A percentile compares a stretch with the other conserved stretches of the same genome.
phyloP scores from a whole-genome alignment of 2,113 vertebrate species.

The Lasiurus borealis region DNA sequence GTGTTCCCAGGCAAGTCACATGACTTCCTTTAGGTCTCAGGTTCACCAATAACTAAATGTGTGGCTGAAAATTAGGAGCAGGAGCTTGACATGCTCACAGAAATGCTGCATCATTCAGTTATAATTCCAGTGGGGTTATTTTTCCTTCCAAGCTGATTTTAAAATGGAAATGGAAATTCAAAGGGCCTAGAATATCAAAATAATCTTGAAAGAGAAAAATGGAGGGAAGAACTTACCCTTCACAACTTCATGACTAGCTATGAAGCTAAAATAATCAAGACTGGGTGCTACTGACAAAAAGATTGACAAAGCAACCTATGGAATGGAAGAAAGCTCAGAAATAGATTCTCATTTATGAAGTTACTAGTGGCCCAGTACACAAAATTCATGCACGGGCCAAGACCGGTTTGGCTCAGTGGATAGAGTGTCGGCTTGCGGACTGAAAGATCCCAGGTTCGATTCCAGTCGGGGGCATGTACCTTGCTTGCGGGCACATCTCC shows the following conservation, averaged over 20 bases:
- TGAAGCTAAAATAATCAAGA: not conserved
- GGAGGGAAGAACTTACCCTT: not conserved
- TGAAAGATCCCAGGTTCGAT: no score
- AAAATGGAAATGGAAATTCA: constrained; percentile 12
- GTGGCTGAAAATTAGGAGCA: constrained; percentile 11
- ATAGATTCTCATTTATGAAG: not conserved
- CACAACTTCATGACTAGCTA: not conserved
- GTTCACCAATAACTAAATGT: not conserved
- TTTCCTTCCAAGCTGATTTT: not conserved
- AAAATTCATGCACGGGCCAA: no score
- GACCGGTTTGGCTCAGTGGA: no score
- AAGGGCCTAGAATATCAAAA: constrained; percentile 12
- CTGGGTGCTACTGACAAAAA: not conserved
- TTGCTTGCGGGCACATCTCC: no score
- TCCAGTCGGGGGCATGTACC: no score
- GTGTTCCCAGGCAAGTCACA: not conserved
- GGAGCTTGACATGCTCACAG: not conserved
- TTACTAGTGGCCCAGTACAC: not conserved
- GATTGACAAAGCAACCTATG: not conserved
- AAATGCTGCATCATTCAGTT: not conserved
- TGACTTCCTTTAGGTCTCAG: not conserved
- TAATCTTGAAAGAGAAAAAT: constrained; percentile 13
- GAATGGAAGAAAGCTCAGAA: not conserved
- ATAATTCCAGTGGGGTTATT: not conserved
- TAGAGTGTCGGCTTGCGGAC: no score